A percentile compares a stretch with the other conserved stretches of the same genome.
phyloP scores from a whole-genome alignment of 1,140 invertebrate species.

The Zaprionus ornatus region DNA sequence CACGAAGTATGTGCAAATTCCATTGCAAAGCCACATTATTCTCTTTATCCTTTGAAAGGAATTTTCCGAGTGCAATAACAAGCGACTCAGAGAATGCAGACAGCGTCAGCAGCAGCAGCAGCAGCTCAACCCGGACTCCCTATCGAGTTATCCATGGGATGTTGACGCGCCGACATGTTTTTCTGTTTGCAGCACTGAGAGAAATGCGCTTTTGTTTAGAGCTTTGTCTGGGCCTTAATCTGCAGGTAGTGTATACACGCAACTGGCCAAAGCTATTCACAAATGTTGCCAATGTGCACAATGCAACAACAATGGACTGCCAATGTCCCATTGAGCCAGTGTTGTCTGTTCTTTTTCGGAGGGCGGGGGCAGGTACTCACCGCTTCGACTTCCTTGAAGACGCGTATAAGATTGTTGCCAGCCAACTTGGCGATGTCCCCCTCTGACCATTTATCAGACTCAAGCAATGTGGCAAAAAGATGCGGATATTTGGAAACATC shows the following conservation, averaged over 20 bases:
- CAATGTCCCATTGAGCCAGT: conserved; percentile 44
- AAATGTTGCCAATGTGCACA: conserved; percentile 39
- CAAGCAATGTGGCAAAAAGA: conserved; percentile 88
- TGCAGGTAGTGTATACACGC: conserved; percentile 38
- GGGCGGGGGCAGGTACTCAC: conserved; percentile 84
- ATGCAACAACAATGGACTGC: conserved; percentile 52
- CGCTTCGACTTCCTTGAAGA: conserved; percentile 90
- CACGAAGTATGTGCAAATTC: conserved; percentile 78
- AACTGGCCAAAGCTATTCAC: conserved; percentile 24
- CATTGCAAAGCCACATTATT: conserved; percentile 82
- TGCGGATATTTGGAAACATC: conserved; percentile 93
- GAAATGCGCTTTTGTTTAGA: conserved; percentile 52
- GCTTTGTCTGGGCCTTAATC: conserved; percentile 43
- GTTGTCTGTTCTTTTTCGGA: conserved; percentile 13
- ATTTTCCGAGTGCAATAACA: conserved; percentile 81
- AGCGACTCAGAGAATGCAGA: conserved; percentile 46
- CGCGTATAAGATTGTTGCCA: conserved; percentile 90
- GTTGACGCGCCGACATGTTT: conserved; percentile 10
- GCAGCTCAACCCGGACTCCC: conserved; percentile 2
- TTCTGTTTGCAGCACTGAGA: conserved; percentile 27
- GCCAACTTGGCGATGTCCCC: conserved; percentile 91
- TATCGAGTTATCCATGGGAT: conserved; percentile 15
- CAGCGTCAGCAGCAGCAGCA: conserved; percentile 11
- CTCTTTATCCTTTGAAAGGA: conserved; percentile 80
- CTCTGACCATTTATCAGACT: conserved; percentile 89